Evolutionary conservation across 2,888 invertebrate genomes (phyloP), one percentile per base, ranked within the genome.

Genomic region (Macropis europaea): DNA sequence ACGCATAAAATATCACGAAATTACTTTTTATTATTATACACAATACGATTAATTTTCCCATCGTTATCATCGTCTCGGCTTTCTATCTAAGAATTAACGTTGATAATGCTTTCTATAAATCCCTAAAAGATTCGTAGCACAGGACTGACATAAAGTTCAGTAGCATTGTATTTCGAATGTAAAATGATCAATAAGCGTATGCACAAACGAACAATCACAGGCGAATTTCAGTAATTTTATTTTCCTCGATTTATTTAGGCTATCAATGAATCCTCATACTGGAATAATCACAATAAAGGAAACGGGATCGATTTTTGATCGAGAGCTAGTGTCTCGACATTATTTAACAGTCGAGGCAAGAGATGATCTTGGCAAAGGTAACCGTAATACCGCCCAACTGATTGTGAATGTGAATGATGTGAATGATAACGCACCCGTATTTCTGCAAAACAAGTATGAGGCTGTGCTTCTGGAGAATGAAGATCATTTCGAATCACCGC

Each of bases 381-480:
- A 95, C 90, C 93, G 97, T 54, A 97, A 97, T 86, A 95, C 96
- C 0, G 96, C 94, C 0, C 97, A 97, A 86, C 90, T 97, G 11
- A 93, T 96, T 3, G 93, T 97, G 3, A 95, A 95, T 81, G 94
- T 97, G 38, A 94, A 94, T 79, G 97, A 97, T 88, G 94, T 96
- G 0, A 98, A 98, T 84, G 98, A 98, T 86, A 97, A 98, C 87
- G 93, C 95, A 0, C 98, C 98, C 0, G 92, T 94, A 80, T 98
- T 98, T 87, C 90, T 94, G 0, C 96, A 96, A 71, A 94, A 93
- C 67, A 94, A 94, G 80, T 97, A 97, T 84, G 96, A 96, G 86
- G 95, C 95, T 0, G 92, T 95, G 40, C 90, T 99, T 2, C 87
- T 95, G 77, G 99, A 99, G 89, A 98, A 98, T 89, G 94, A 95